Base-by-base conservation (phyloP, 2,888 invertebrate genomes). In the Octonoba sinensis region DNA sequence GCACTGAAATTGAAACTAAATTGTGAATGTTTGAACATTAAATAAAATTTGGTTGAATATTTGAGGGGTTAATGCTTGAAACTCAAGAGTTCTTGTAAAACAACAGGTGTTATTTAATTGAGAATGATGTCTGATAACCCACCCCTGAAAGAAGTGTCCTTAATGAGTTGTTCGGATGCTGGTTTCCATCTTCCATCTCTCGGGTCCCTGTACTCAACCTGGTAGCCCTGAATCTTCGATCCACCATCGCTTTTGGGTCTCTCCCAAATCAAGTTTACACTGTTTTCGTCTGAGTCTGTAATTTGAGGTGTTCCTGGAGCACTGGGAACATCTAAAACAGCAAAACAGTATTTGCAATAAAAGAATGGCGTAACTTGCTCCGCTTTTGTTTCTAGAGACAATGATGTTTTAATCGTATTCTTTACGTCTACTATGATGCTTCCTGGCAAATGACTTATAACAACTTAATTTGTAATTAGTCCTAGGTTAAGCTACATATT, bases 201-300 rank as follows among this genome's bases (percentile, higher is more conserved):
- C 20, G 88, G 87, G 86, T 89, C 90, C 85, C 89, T 89, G 86
- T 93, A 96, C 90, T 97, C 97, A 85, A 98, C 91, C 13, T 97
- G 95, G 90, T 99, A 99, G 18, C 99, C 99, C 89, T 96, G 95
- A 86, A 99, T 93, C 87, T 96, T 93, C 27, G 98, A 92, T 46
- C 99, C 99, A 73, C 99, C 99, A 89, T 99, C 98, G 86, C 95
- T 95, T 86, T 93, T 92, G 0, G 99, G 99, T 89, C 94, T 96
- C 47, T 93, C 93, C 99, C 99, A 99, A 20, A 93, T 91, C 20
- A 99, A 90, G 1, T 94, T 93, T 3, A 95, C 95, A 72, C 95
- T 95, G 59, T 93, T 89, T 44, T 88, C 88, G 88, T 97, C 97
- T 93, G 96, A 95, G 86, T 98, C 98, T 15, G 93, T 92, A 51